A percentile compares a stretch with the other conserved stretches of the same genome.
Evolutionary conservation across 2,797 vertebrate species (phyloP).

Genomic region (Notolepis coatsorum): DNA sequence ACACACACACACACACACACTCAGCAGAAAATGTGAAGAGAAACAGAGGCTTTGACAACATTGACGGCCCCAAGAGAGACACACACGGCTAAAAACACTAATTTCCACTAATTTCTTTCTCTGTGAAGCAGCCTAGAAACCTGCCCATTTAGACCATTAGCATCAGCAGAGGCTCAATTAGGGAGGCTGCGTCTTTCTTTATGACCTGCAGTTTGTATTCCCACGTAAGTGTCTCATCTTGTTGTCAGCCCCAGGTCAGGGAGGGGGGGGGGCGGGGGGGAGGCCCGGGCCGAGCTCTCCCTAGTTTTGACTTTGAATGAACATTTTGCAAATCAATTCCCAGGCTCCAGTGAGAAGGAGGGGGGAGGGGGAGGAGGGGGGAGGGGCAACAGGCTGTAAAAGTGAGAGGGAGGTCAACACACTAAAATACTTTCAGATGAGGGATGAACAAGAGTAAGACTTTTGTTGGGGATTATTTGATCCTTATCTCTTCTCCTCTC

Average conservation of each 20-base stretch:
- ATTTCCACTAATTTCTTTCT: conserved; percentile 72
- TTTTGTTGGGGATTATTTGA: conserved; percentile 46
- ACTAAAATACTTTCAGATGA: conserved; percentile 63
- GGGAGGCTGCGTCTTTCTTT: conserved; percentile 66
- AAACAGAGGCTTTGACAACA: conserved; percentile 34
- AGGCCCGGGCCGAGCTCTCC: conserved; percentile 27
- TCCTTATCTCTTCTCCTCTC: not conserved
- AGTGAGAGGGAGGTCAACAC: conserved; percentile 35
- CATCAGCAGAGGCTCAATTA: conserved; percentile 65
- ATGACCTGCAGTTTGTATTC: conserved; percentile 72
- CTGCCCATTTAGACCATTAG: conserved; percentile 57
- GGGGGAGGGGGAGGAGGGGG: conserved; percentile 50
- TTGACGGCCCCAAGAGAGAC: conserved; percentile 39
- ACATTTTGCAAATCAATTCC: conserved; percentile 85
- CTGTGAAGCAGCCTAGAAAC: conserved; percentile 58
- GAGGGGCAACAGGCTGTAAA: conserved; percentile 66
- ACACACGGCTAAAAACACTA: conserved; percentile 9
- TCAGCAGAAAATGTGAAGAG: conserved; percentile 18
- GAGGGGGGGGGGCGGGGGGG: conserved; percentile 61
- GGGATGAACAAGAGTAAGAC: conserved; percentile 42
- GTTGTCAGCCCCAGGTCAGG: conserved; percentile 64
- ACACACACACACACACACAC: too few relatives aligned
- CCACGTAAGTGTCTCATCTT: conserved; percentile 76
- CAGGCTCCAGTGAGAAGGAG: conserved; percentile 54
- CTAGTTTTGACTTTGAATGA: conserved; percentile 76